A percentile compares a stretch with the other conserved stretches of the same genome.
These are phyloP conservation scores for Philaenus spumarius DNA, from an alignment of 1,140 invertebrate species.

Conservation along the genomic window DNA sequence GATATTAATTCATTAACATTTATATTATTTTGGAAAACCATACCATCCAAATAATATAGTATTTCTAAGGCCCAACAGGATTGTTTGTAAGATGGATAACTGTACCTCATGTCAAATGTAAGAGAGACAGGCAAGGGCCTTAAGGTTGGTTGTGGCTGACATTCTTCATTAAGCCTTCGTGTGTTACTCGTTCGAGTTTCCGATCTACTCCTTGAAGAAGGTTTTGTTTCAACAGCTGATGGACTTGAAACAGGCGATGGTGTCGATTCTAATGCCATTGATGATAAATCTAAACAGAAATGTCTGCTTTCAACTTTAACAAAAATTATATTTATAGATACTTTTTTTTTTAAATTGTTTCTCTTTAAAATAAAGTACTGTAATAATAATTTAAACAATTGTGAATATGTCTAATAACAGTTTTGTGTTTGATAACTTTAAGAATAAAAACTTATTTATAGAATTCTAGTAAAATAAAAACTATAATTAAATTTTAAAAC, in stretches of 20 bases:
- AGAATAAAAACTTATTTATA: no score
- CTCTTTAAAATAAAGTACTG: no score
- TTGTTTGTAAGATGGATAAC: not conserved
- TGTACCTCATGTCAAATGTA: slow-evolving; percentile 80
- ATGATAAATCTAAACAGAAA: slow-evolving; percentile 60
- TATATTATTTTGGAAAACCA: no score
- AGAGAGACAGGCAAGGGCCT: slow-evolving; percentile 76
- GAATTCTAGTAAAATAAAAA: no score
- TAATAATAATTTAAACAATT: no score
- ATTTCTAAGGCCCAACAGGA: not conserved
- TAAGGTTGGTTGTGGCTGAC: slow-evolving; percentile 41
- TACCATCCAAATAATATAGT: not conserved
- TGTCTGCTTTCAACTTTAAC: no score
- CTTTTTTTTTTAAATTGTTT: no score
- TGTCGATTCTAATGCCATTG: slow-evolving; percentile 59
- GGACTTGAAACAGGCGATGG: slow-evolving; percentile 44
- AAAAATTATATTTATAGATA: no score
- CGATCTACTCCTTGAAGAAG: slow-evolving; percentile 20
- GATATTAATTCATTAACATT: no score
- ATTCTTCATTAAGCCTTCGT: slow-evolving; percentile 34
- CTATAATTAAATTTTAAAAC: no score
- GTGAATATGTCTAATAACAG: no score
- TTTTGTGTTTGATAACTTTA: no score
- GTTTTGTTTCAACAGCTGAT: slow-evolving; percentile 14
- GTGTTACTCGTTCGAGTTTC: slow-evolving; percentile 24